Conservation (phyloP, 2,888 invertebrate genomes). For the Chrysolina haemoptera region DNA sequence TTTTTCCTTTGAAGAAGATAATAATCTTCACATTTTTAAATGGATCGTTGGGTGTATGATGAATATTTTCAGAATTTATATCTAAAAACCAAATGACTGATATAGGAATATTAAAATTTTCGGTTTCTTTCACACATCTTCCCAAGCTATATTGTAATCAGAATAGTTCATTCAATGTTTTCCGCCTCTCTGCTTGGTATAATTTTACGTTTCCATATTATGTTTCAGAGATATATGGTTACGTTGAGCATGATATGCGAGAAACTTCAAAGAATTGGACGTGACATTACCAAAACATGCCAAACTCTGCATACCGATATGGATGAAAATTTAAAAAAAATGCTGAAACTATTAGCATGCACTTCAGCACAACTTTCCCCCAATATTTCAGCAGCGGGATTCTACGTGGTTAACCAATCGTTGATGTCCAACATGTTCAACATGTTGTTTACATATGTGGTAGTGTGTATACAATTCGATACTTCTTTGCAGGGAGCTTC, state of each 20-base stretch:
- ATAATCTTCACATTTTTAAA: no score
- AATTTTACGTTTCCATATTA: no score
- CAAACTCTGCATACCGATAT: neutral
- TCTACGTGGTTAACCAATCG: conserved; percentile 1
- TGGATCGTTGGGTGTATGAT: no score
- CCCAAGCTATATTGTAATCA: no score
- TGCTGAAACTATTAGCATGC: neutral
- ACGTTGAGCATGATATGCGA: neutral
- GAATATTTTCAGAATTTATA: no score
- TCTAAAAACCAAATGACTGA: no score
- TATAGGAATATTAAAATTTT: no score
- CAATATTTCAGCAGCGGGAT: conserved; percentile 19
- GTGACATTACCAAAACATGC: neutral
- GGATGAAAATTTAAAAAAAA: neutral
- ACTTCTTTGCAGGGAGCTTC: neutral
- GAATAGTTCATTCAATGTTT: no score
- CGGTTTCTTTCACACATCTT: no score
- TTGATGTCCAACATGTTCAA: neutral
- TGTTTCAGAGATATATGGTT: conserved; percentile 9
- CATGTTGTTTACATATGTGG: neutral
- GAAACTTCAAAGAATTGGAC: neutral
- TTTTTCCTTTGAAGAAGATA: no score
- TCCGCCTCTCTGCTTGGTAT: no score
- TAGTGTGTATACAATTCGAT: conserved; percentile 24
- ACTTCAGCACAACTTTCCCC: neutral